Percentiles rank a stretch among this genome's conserved stretches.
Evolutionary conservation across 2,797 vertebrate genomes (phyloP).

Genomic region (Poeciliopsis turneri): DNA sequence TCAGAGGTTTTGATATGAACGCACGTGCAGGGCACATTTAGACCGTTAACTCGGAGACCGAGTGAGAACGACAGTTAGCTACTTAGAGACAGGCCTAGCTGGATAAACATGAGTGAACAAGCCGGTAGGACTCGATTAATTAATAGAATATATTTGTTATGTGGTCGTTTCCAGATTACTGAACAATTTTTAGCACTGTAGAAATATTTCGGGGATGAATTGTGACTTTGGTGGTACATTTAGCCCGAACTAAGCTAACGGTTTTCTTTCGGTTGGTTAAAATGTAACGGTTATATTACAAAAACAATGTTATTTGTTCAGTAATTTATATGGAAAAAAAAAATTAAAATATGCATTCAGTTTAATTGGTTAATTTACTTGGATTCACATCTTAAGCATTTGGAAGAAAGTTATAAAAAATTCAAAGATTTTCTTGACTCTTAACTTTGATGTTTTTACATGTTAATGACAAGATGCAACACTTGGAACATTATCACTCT

Average conservation of each 20-base stretch:
- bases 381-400: too few species aligned
- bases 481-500: conserved; percentile 24
- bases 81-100: not conserved
- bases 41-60: not conserved
- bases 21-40: not conserved
- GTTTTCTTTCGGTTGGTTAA: not conserved
- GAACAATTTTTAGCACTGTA: not conserved
- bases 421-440: not conserved
- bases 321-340: not conserved
- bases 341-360: not conserved
- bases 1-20: not conserved
- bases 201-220: not conserved
- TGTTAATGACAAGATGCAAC: conserved; percentile 36
- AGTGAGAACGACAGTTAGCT: not conserved
- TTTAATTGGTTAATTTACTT: too few species aligned
- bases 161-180: not conserved
- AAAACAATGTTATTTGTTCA: not conserved
- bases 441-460: not conserved
- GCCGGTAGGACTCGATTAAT: conserved; percentile 6
- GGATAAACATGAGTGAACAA: conserved; percentile 6
- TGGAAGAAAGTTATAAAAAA: not conserved
- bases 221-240: not conserved
- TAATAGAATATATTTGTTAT: not conserved
- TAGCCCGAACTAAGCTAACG: conserved; percentile 11
- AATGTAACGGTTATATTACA: not conserved